phyloP scores from a whole-genome alignment of 2,888 invertebrate species.

The Allolobophora icterica region DNA sequence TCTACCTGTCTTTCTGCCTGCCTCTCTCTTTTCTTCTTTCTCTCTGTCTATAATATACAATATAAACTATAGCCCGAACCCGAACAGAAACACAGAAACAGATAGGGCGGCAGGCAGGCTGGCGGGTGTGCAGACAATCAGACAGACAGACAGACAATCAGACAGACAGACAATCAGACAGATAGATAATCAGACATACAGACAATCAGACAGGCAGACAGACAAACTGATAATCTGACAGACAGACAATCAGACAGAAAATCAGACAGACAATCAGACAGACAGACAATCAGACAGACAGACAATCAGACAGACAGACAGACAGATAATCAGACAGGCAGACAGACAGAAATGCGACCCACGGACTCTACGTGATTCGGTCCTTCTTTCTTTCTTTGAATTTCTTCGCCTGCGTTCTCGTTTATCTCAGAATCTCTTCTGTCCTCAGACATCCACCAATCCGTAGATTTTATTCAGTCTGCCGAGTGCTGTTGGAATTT shows the following conservation, averaged over 20 bases:
- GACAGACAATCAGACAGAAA: too few species aligned
- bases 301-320: too few species aligned
- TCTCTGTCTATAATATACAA: background rate
- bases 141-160: background rate
- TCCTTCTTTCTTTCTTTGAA: background rate
- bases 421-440: background rate
- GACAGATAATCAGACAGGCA: too few species aligned
- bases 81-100: background rate
- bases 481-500: background rate
- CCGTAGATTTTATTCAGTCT: background rate
- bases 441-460: background rate
- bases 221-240: too few species aligned
- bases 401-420: background rate
- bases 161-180: background rate
- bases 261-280: background rate
- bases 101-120: background rate
- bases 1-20: too few species aligned
- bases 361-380: background rate
- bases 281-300: too few species aligned
- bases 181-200: too few species aligned
- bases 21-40: background rate
- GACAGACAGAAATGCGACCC: background rate
- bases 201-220: too few species aligned
- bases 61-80: background rate
- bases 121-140: too few species aligned